Evolutionary conservation across 2,888 invertebrate genomes (phyloP), one percentile per base, ranked within the genome.

Genomic region (Sinohyriopsis cumingii): DNA sequence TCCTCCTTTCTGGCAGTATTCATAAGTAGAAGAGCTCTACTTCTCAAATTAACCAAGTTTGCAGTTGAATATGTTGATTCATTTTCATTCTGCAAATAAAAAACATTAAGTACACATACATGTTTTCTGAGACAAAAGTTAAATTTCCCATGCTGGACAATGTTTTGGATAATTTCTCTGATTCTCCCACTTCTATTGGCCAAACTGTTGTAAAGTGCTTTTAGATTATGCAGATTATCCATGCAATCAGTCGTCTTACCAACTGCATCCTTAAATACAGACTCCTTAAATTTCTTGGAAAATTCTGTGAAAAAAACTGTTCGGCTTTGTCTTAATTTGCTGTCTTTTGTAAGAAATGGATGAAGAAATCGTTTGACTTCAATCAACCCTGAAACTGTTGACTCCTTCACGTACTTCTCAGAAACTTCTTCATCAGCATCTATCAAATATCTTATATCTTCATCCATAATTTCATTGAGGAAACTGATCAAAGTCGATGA

Each of bases 391-490:
- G 82, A 82, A 1, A 82, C 80, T 25, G 82, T 79, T 5, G 78
- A 77, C 59, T 79, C 82, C 45, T 68, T 68, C 3, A 82, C 78
- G 64, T 72, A 79, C 55, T 81, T 78, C 28, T 82, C 81, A 15
- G 82, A 79, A 67, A 80, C 78, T 63, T 82, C 80, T 62, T 82
- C 82, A 1, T 79, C 81, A 12, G 82, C 80, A 71, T 82, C 82
- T 55, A 82, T 81, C 0, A 81, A 66, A 65, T 80, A 79, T 53
- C 80, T 69, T 7, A 82, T 72, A 60, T 82, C 82, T 59, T 82
- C 82, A 20, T 77, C 73, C 19, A 75, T 65, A 7, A 78, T 76
- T 0, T 64, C 61, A n/a, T 57, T 59, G 4, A 82, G 33, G 68
- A 82, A 82, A 9, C 67, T 61, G 0, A 82, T 53, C 24, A 82